A percentile compares a stretch with the other conserved stretches of the same genome.
Conservation (phyloP, 2,797 vertebrate species). For the Muscicapa comitata region DNA sequence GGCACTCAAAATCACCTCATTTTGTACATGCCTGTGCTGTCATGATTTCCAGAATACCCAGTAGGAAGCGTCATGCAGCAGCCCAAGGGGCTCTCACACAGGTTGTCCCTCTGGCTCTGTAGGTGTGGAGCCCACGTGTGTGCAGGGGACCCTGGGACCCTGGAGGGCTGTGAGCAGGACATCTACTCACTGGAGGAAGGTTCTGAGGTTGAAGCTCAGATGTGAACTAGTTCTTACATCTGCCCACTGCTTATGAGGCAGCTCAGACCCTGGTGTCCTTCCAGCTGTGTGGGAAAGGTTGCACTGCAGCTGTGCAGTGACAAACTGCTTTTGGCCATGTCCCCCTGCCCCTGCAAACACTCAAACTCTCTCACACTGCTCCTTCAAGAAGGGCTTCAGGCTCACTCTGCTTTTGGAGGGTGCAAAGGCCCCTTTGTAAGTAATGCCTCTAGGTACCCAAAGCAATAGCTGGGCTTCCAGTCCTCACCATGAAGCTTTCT, state of each 20-base stretch:
- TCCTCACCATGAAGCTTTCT: not conserved
- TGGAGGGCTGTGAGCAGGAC: not conserved
- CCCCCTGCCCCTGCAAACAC: not conserved
- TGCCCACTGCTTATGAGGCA: not conserved
- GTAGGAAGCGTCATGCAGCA: fast-evolving
- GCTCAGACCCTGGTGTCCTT: not conserved
- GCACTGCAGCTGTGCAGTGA: not conserved
- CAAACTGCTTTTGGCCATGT: fast-evolving
- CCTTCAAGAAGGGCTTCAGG: not conserved
- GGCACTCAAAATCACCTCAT: not conserved
- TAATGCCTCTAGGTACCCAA: not conserved
- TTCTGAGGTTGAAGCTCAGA: not conserved
- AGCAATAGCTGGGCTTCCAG: not conserved
- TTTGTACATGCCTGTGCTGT: not conserved
- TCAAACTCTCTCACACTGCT: fast-evolving
- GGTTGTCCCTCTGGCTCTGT: not conserved
- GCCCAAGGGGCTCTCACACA: not conserved
- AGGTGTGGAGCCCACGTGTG: not conserved
- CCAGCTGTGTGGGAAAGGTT: not conserved
- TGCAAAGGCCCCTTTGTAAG: not conserved
- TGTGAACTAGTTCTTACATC: not conserved
- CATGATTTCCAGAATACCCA: not conserved
- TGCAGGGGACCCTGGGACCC: not conserved
- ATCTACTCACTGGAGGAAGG: not conserved
- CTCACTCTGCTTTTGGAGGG: not conserved